Percentiles rank a stretch among this genome's conserved stretches.
phyloP scores from a whole-genome alignment of 2,797 vertebrate genomes.

The Helarctos malayanus region DNA sequence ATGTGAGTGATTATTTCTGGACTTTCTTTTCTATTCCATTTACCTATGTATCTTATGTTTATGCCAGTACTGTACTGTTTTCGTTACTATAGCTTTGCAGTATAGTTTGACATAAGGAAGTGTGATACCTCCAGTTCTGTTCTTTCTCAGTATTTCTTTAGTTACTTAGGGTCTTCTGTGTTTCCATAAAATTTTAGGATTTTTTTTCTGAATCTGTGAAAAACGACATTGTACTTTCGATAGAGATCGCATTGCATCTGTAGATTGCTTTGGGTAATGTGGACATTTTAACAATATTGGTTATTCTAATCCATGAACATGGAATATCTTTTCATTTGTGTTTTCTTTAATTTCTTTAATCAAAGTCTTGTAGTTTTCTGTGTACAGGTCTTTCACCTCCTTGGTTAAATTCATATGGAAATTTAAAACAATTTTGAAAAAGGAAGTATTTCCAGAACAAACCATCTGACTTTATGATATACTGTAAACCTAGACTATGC shows the following conservation, averaged over 20 bases:
- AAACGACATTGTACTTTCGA: not conserved
- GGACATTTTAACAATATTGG: not conserved
- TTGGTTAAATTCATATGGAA: not conserved
- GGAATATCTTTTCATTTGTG: not conserved
- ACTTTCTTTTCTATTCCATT: not conserved
- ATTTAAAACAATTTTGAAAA: not conserved
- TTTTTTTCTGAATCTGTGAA: not conserved
- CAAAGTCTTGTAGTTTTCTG: not conserved
- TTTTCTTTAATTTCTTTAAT: not conserved
- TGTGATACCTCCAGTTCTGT: not conserved
- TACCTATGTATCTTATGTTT: not conserved
- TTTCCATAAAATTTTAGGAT: not conserved
- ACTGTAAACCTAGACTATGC: not conserved
- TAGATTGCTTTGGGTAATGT: not conserved
- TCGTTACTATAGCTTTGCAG: not conserved
- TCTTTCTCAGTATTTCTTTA: not conserved
- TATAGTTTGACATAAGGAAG: not conserved
- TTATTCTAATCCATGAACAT: not conserved
- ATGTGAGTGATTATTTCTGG: not conserved
- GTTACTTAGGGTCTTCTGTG: not conserved
- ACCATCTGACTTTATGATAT: not conserved
- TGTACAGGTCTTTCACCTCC: not conserved
- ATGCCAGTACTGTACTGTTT: not conserved
- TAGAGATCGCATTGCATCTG: not conserved
- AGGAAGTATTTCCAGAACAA: not conserved